These are phyloP conservation scores for Chouioia cunea DNA, from an alignment of 2,888 invertebrate genomes.

Conservation along the genomic window DNA sequence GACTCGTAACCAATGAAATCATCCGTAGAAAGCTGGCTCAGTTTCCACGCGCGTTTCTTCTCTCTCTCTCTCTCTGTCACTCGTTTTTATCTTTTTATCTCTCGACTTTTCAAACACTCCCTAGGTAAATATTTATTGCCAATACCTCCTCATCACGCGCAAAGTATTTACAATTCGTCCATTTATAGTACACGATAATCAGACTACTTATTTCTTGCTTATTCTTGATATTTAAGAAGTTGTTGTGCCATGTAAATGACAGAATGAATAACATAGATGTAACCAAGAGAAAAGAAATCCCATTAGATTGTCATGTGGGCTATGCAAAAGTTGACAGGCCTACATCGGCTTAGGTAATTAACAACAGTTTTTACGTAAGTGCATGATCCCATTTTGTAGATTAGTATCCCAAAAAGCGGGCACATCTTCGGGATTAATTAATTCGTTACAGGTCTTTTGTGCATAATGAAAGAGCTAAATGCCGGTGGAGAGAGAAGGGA, in stretches of 20 bases:
- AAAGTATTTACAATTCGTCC: too few species aligned
- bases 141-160: background rate
- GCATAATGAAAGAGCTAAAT: constrained; percentile 38
- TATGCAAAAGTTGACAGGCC: too few species aligned
- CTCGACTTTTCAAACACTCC: constrained; percentile 4
- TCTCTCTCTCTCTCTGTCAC: too few species aligned
- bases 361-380: constrained; percentile 26
- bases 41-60: constrained; percentile 9
- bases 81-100: background rate
- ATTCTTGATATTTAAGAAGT: too few species aligned
- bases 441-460: background rate
- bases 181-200: too few species aligned
- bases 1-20: constrained; percentile 36
- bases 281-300: too few species aligned
- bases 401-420: too few species aligned
- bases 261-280: too few species aligned
- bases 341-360: constrained; percentile 7
- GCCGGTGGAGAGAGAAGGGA: constrained; percentile 25
- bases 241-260: too few species aligned
- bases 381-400: background rate
- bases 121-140: constrained; percentile 6
- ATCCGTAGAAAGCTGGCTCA: constrained; percentile 35
- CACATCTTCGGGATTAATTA: too few species aligned
- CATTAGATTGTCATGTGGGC: too few species aligned
- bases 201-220: too few species aligned